phyloP scores from a whole-genome alignment of 1,140 invertebrate species.

The Hetaerina americana region DNA sequence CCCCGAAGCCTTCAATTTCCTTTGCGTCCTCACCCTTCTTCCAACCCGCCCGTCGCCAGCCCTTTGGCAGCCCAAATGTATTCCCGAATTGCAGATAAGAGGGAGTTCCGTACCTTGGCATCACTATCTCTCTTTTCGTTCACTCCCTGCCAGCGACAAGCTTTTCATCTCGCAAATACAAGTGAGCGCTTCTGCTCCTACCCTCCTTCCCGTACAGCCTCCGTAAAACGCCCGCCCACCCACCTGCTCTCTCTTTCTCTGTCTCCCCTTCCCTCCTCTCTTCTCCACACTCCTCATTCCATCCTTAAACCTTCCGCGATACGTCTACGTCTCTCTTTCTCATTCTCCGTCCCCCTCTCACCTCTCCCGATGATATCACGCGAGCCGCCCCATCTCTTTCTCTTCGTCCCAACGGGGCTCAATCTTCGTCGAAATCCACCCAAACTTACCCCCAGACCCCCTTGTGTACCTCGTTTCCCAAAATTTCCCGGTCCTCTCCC shows the following conservation, averaged over 20 bases:
- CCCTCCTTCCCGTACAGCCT: not conserved
- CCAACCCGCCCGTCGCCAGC: not conserved
- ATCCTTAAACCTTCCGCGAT: not conserved
- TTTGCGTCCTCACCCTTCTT: not conserved
- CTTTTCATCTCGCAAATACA: not conserved
- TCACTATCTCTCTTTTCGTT: too few relatives aligned
- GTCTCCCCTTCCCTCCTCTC: not conserved
- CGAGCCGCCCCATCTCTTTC: too few relatives aligned
- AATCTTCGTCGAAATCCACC: not conserved
- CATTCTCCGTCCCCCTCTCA: not conserved
- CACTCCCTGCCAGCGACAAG: not conserved
- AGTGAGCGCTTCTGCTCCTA: not conserved
- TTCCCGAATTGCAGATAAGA: not conserved
- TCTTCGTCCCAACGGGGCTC: not conserved
- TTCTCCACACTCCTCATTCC: not conserved
- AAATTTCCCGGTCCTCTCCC: too few relatives aligned
- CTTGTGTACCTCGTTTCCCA: too few relatives aligned
- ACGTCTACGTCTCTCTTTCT: not conserved
- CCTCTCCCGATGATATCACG: too few relatives aligned
- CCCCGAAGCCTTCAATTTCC: too few relatives aligned
- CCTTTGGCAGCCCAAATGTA: not conserved
- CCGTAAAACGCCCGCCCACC: not conserved
- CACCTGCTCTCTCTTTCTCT: not conserved
- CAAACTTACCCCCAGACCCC: too few relatives aligned
- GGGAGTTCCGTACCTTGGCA: not conserved